A percentile compares a stretch with the other conserved stretches of the same genome.
Evolutionary conservation across 1,140 invertebrate genomes (phyloP).

Genomic region (Ips nitidus): DNA sequence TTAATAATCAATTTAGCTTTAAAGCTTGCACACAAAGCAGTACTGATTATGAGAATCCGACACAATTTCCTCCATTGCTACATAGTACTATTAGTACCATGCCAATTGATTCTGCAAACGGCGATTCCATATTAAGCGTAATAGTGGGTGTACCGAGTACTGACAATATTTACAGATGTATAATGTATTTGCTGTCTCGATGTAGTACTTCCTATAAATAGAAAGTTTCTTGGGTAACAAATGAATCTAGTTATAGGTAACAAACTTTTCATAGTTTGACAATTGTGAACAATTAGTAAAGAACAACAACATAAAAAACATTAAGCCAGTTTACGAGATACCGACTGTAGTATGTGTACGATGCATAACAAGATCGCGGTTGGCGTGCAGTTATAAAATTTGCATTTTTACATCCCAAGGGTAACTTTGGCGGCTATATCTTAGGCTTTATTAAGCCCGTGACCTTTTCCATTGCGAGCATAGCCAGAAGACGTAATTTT

Average conservation of each 20-base stretch:
- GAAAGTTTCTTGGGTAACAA: background rate
- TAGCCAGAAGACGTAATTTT: slow-evolving; percentile 37
- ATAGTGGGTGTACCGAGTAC: slow-evolving; percentile 7
- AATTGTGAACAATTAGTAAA: no score
- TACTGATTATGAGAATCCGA: background rate
- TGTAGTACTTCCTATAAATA: background rate
- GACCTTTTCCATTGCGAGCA: slow-evolving; percentile 34
- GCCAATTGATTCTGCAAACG: slow-evolving; percentile 23
- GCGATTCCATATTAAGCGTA: slow-evolving; percentile 12
- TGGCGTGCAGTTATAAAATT: slow-evolving; percentile 35
- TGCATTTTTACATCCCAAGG: slow-evolving; percentile 38
- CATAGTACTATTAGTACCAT: slow-evolving; percentile 4
- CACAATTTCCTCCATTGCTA: background rate
- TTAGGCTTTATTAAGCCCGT: slow-evolving; percentile 32
- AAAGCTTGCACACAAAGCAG: slow-evolving; percentile 1
- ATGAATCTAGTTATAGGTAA: no score
- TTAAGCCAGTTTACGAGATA: slow-evolving; percentile 10
- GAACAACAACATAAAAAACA: no score
- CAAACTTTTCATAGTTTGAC: no score
- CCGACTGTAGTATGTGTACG: slow-evolving; percentile 3
- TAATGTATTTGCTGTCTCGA: slow-evolving; percentile 7
- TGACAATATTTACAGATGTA: slow-evolving; percentile 12
- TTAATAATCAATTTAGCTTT: slow-evolving; percentile 22
- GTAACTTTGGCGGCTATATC: slow-evolving; percentile 35
- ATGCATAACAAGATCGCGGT: slow-evolving; percentile 36